A percentile compares a stretch with the other conserved stretches of the same genome.
These are phyloP conservation scores for Drosophila ercepeae DNA, from an alignment of 1,140 invertebrate species.

Conservation along the genomic window DNA sequence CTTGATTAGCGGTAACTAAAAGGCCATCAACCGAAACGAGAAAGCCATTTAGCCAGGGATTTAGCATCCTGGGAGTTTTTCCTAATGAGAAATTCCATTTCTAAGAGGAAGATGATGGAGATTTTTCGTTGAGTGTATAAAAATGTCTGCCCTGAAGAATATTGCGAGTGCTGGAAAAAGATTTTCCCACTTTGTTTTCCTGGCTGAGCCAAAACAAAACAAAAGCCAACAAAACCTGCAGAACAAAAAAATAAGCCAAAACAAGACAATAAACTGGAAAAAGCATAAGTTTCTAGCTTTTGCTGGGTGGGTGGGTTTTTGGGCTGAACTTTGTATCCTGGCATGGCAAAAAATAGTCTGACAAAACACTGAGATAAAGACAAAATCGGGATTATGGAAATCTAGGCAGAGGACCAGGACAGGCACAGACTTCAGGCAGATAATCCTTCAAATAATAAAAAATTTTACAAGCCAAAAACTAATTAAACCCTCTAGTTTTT, in stretches of 20 bases:
- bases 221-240: constrained; percentile 8
- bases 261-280: constrained; percentile 73
- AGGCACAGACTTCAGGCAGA: too few relatives aligned
- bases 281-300: constrained; percentile 67
- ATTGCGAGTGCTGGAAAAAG: constrained; percentile 7
- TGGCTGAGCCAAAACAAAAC: constrained; percentile 39
- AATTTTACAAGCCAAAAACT: too few relatives aligned
- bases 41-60: neutral
- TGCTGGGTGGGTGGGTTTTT: neutral
- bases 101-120: neutral
- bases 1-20: constrained; percentile 15
- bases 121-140: constrained; percentile 8
- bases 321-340: constrained; percentile 7
- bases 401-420: too few relatives aligned
- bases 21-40: neutral
- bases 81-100: too few relatives aligned
- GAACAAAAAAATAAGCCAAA: constrained; percentile 58
- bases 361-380: constrained; percentile 16
- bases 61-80: too few relatives aligned
- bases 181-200: constrained; percentile 35
- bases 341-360: constrained; percentile 20
- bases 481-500: too few relatives aligned
- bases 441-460: too few relatives aligned
- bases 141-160: constrained; percentile 1
- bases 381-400: neutral